Percentiles rank a stretch among this genome's conserved stretches.
These are phyloP conservation scores for Karalla daura DNA, from an alignment of 2,797 vertebrate genomes.

Conservation along the genomic window DNA sequence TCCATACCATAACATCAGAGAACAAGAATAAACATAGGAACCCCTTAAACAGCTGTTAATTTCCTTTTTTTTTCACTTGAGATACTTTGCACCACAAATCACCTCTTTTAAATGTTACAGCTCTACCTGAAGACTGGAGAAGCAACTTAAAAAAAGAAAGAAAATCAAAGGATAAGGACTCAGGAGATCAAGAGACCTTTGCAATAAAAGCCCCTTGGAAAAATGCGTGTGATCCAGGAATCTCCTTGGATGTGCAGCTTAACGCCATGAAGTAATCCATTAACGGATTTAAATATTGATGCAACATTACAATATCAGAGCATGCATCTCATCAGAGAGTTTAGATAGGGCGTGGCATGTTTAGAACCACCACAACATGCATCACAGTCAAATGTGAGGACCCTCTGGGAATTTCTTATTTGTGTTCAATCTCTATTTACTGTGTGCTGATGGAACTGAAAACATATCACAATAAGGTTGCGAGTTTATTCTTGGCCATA, in stretches of 20 bases:
- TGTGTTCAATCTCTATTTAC: no score
- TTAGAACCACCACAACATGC: slow-evolving; percentile 13
- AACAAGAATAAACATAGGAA: no score
- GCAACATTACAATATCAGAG: slow-evolving; percentile 11
- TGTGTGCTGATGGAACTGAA: no score
- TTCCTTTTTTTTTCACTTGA: no score
- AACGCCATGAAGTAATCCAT: slow-evolving; percentile 30
- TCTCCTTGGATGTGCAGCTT: no score
- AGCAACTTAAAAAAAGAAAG: background rate
- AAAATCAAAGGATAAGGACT: background rate
- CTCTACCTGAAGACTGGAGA: background rate
- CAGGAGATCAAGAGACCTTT: background rate
- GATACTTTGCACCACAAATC: no score
- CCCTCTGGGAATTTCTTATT: background rate
- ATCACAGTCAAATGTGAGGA: background rate
- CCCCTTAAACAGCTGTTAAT: no score
- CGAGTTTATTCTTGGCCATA: no score
- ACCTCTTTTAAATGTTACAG: background rate
- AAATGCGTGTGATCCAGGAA: no score
- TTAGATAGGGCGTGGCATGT: slow-evolving; percentile 4
- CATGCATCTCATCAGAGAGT: background rate
- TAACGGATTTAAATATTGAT: slow-evolving; percentile 47
- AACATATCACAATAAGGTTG: no score
- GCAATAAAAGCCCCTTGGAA: background rate
- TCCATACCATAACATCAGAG: no score